These are phyloP conservation scores for Hypotaenidia okinawae DNA, from an alignment of 2,797 vertebrate genomes.

Conservation along the genomic window DNA sequence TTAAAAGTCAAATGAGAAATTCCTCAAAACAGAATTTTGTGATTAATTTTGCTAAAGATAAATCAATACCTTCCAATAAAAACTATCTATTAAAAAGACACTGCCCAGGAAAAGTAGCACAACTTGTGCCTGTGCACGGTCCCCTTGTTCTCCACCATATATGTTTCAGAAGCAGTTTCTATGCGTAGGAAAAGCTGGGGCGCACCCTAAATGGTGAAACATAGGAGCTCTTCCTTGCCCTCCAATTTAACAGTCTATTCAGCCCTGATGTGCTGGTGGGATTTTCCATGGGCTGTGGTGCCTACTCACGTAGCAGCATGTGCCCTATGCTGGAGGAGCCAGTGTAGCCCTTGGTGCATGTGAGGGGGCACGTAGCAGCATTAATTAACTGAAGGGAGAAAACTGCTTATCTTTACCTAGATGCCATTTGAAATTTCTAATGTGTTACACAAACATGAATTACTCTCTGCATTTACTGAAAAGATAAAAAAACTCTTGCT, in stretches of 20 bases:
- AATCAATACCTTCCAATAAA: neutral
- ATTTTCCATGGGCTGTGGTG: neutral
- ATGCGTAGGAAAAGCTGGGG: neutral
- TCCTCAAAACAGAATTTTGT: neutral
- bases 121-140: neutral
- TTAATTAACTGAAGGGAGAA: neutral
- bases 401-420: neutral
- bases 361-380: neutral
- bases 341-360: neutral
- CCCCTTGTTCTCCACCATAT: neutral
- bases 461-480: neutral
- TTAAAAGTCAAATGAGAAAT: neutral
- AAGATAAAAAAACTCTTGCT: neutral
- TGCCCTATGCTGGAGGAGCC: neutral
- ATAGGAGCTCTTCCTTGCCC: neutral
- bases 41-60: neutral
- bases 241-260: neutral
- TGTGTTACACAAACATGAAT: neutral
- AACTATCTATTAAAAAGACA: neutral
- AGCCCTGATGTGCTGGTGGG: neutral
- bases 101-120: neutral
- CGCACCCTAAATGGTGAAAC: neutral
- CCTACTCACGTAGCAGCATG: fast-evolving
- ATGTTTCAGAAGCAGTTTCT: neutral
- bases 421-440: neutral